A percentile compares a stretch with the other conserved stretches of the same genome.
These are phyloP conservation scores for Microchrysa polita DNA, from an alignment of 2,888 invertebrate species.

Conservation along the genomic window DNA sequence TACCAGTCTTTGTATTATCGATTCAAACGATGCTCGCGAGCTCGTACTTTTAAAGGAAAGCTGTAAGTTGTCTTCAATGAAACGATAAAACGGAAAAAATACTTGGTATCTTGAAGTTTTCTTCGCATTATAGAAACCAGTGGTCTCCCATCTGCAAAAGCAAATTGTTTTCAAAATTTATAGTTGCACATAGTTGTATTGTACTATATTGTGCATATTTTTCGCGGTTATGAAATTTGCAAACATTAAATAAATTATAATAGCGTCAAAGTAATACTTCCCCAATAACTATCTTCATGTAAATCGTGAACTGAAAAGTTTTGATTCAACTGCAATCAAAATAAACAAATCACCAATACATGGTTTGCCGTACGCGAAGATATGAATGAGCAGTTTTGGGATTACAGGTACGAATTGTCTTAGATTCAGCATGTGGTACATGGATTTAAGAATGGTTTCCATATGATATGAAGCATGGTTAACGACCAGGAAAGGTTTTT, in stretches of 20 bases:
- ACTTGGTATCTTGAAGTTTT: neutral
- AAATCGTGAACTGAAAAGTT: too few species aligned
- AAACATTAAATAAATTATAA: too few species aligned
- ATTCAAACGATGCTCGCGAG: neutral
- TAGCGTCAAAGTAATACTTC: too few species aligned
- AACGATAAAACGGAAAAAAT: neutral
- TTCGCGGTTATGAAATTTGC: too few species aligned
- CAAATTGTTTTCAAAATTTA: too few species aligned
- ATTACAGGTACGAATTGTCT: neutral
- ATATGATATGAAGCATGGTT: constrained; percentile 7
- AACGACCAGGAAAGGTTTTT: neutral
- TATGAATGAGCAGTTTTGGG: constrained; percentile 4
- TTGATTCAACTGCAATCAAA: too few species aligned
- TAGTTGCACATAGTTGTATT: too few species aligned
- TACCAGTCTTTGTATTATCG: neutral
- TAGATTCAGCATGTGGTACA: neutral
- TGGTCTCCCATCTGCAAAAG: neutral
- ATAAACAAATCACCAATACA: too few species aligned
- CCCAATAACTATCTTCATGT: too few species aligned
- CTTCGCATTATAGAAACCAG: neutral
- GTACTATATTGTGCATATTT: too few species aligned
- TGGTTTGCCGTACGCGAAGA: neutral
- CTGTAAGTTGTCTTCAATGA: neutral
- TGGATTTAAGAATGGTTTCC: neutral
- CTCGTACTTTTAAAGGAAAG: neutral